Conservation (phyloP, 2,113 vertebrate species). For the Heteronetta atricapilla region DNA sequence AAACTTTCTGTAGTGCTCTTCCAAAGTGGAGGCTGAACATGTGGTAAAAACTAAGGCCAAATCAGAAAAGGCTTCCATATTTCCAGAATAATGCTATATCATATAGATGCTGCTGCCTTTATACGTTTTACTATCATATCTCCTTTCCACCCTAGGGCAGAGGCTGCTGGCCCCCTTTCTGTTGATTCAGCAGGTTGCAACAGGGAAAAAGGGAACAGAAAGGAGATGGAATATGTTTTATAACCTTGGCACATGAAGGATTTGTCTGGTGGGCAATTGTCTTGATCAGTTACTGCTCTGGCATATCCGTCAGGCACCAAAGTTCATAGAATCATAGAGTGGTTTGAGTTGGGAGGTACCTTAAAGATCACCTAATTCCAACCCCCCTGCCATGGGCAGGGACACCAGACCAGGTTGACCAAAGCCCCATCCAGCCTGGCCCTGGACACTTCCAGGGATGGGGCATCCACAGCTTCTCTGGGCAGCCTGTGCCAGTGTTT, state of each 20-base stretch:
- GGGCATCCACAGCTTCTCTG: too few relatives aligned
- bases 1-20: background rate
- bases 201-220: background rate
- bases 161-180: background rate
- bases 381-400: too few relatives aligned
- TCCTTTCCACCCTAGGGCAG: background rate
- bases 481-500: too few relatives aligned
- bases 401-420: too few relatives aligned
- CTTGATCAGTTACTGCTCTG: background rate
- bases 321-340: background rate
- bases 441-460: too few relatives aligned
- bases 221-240: background rate
- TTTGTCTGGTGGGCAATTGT: background rate
- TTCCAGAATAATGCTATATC: background rate
- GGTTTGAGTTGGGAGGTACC: too few relatives aligned
- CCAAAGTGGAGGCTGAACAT: background rate
- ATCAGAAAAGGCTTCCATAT: background rate
- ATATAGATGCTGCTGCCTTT: background rate
- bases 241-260: background rate
- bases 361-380: too few relatives aligned
- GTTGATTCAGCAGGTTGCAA: rapidly evolving
- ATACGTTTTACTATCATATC: background rate
- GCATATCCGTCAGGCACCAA: background rate
- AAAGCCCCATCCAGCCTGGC: too few relatives aligned
- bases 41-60: background rate